Conservation (phyloP, 2,797 vertebrate species). For the Muscicapa comitata region DNA sequence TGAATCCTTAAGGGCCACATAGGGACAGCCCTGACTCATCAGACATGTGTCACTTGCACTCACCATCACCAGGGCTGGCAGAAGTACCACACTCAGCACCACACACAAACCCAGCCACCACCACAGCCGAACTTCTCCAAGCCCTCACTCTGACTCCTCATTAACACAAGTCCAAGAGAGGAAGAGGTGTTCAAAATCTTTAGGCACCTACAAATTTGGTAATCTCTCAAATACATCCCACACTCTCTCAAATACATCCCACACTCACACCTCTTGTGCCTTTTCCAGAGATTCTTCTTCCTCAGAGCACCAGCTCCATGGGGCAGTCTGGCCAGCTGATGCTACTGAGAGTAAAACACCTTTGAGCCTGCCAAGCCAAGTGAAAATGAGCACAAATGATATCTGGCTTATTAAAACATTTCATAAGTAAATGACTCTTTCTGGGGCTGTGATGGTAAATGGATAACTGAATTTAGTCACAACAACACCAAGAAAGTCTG, state of each 20-base stretch:
- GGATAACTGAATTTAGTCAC: neutral
- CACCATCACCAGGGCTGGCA: neutral
- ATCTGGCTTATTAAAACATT: neutral
- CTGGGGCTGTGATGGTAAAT: neutral
- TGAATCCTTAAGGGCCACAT: neutral
- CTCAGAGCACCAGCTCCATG: neutral
- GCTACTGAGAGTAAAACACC: neutral
- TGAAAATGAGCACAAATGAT: accelerated
- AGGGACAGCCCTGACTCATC: neutral
- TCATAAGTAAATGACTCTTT: neutral
- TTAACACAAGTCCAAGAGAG: neutral
- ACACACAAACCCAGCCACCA: neutral
- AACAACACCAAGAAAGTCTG: neutral
- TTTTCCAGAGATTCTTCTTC: neutral
- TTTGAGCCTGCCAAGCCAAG: neutral
- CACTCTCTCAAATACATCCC: neutral
- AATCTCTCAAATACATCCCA: neutral
- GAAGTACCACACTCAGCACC: neutral
- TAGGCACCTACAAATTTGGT: neutral
- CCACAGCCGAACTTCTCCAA: neutral
- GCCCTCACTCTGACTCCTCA: neutral
- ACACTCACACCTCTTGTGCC: too few species aligned
- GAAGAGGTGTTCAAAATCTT: neutral
- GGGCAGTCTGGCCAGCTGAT: neutral
- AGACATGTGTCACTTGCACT: neutral